Base-by-base conservation (phyloP, 2,888 invertebrate genomes). In the Sinodicranocentrus sp. region DNA sequence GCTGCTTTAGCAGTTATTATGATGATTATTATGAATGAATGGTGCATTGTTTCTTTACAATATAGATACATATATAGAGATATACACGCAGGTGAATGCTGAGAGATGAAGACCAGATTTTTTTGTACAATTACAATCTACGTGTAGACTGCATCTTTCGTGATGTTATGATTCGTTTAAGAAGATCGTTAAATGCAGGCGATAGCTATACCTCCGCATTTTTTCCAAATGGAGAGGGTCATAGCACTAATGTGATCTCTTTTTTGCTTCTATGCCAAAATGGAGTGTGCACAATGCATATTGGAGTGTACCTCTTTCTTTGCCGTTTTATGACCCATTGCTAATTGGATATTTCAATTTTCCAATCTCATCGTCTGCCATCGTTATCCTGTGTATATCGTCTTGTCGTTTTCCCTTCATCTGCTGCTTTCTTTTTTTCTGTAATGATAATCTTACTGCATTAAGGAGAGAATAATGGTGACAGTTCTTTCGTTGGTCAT, bases 301-400 rank as follows among this genome's bases (percentile, higher is more conserved):
- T 2, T 2, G 5, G 59, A 8, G 59, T 33, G 21, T 21, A 17
- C 26, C 54, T 57, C 10, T 68, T 33, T 39, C 28, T 76, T 8
- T 39, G 65, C 25, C 75, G 54, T 61, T 78, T 79, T 79, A 79
- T 79, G 79, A 79, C 79, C 79, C 79, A 78, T 63, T 63, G 71
- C 79, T 79, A 79, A 79, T 79, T 79, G 79, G 71, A 79, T 78
- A 78, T 79, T 79, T 70, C 79, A 71, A 79, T 79, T 78, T 79
- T 39, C 39, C 61, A 71, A 79, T 71, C 44, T 59, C 44, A 15
- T 67, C 44, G 21, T 1, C 54, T 59, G 48, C 48, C 63, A 25
- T 21, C 23, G 21, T 23, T 59, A 59, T 15, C 25, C 13, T 59
- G 19, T 33, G 33, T 33, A 33, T 6, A 33, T 33, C 33, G 5